phyloP scores from a whole-genome alignment of 2,888 invertebrate genomes.

The Pandemis corylana region DNA sequence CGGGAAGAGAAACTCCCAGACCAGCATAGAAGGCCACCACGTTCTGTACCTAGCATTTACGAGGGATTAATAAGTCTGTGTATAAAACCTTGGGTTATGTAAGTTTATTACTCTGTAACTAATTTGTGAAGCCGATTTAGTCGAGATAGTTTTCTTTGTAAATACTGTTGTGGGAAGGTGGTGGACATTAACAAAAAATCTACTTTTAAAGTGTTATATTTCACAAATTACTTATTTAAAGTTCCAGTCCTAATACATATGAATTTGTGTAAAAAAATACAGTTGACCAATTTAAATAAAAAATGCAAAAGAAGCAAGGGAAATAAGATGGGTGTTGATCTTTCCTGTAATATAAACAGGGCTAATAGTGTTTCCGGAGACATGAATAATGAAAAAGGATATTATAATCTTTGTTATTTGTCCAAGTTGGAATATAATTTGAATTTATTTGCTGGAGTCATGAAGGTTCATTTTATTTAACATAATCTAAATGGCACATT shows the following conservation, averaged over 20 bases:
- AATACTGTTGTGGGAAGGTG: too few species aligned
- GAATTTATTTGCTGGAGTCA: slow-evolving; percentile 20
- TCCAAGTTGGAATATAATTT: slow-evolving; percentile 24
- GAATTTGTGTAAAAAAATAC: not conserved
- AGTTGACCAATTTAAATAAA: not conserved
- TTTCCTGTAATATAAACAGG: slow-evolving; percentile 10
- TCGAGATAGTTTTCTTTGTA: too few species aligned
- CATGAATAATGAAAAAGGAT: slow-evolving; percentile 31
- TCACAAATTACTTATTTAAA: too few species aligned
- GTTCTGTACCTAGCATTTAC: too few species aligned
- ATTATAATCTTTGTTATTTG: slow-evolving; percentile 20
- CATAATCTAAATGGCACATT: slow-evolving; percentile 4
- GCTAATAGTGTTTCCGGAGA: slow-evolving; percentile 18
- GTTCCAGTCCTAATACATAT: not conserved
- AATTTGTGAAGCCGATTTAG: too few species aligned
- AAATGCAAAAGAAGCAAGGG: not conserved
- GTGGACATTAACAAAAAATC: too few species aligned
- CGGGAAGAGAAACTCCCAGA: too few species aligned
- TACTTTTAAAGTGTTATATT: too few species aligned
- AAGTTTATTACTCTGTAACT: too few species aligned
- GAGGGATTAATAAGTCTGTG: too few species aligned
- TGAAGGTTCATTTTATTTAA: slow-evolving; percentile 13
- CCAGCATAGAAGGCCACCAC: too few species aligned
- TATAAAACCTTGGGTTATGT: too few species aligned
- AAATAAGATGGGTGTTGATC: not conserved